These are phyloP conservation scores for Elgaria multicarinata DNA, from an alignment of 2,113 vertebrate genomes.

Conservation along the genomic window DNA sequence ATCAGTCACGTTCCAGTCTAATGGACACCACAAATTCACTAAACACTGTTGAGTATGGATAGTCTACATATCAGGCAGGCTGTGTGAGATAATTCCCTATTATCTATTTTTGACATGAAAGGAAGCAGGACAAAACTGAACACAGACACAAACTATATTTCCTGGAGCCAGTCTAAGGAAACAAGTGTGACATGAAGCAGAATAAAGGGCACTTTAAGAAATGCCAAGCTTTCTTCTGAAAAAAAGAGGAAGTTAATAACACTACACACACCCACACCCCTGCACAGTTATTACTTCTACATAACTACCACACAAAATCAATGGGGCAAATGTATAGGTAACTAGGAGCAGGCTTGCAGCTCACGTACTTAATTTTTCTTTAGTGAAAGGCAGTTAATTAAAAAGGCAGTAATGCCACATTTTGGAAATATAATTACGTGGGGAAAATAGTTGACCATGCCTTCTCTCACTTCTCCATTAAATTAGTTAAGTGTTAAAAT, in stretches of 20 bases:
- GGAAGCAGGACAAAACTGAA: background rate
- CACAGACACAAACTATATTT: constrained; percentile 11
- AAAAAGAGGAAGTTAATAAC: background rate
- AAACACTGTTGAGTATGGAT: background rate
- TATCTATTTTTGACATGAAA: constrained; percentile 22
- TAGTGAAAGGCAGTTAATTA: background rate
- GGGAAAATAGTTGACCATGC: background rate
- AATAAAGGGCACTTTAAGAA: constrained; percentile 20
- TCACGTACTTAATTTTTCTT: background rate
- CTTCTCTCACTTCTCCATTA: background rate
- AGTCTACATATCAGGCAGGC: background rate
- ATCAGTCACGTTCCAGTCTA: background rate
- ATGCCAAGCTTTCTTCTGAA: background rate
- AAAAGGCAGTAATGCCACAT: background rate
- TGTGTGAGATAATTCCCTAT: background rate
- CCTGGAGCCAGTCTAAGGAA: constrained; percentile 21
- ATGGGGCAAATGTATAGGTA: background rate
- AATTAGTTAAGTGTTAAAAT: background rate
- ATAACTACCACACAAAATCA: background rate
- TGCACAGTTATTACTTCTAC: background rate
- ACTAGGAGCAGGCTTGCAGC: background rate
- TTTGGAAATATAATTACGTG: background rate
- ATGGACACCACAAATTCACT: background rate
- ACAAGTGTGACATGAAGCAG: background rate
- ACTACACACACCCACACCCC: background rate